These are phyloP conservation scores for Trachemys scripta DNA, from an alignment of 2,113 vertebrate species.

Conservation along the genomic window DNA sequence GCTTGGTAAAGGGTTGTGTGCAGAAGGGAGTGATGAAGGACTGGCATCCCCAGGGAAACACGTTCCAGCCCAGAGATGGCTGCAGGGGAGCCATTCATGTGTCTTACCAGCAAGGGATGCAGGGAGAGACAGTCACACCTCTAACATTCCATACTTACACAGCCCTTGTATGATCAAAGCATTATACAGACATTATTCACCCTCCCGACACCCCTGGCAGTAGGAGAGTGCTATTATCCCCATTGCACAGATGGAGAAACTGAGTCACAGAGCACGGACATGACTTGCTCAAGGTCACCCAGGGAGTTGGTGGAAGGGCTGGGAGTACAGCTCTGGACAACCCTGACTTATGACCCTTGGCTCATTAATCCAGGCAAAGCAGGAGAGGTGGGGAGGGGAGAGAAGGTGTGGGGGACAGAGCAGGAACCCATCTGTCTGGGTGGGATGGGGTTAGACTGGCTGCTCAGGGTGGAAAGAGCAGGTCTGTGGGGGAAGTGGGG, in stretches of 20 bases:
- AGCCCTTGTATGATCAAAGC: neutral
- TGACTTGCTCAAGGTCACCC: neutral
- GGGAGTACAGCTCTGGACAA: neutral
- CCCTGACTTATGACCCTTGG: neutral
- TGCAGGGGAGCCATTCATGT: neutral
- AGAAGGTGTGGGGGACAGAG: neutral
- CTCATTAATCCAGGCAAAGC: neutral
- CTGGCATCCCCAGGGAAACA: neutral
- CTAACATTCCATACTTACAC: neutral
- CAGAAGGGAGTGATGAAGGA: neutral
- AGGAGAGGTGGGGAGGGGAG: neutral
- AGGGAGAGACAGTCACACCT: neutral
- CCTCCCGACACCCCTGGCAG: neutral
- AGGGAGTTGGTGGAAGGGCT: neutral
- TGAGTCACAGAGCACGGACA: accelerated
- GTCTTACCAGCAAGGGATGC: neutral
- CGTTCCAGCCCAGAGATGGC: neutral
- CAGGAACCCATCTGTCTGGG: accelerated
- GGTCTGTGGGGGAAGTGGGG: no score
- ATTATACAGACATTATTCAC: neutral
- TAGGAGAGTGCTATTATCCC: neutral
- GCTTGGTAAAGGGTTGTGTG: neutral
- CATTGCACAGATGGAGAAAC: neutral
- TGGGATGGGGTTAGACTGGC: neutral
- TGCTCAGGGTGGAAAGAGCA: neutral